These are phyloP conservation scores for Epirrhoe tristata DNA, from an alignment of 2,888 invertebrate genomes.

Conservation along the genomic window DNA sequence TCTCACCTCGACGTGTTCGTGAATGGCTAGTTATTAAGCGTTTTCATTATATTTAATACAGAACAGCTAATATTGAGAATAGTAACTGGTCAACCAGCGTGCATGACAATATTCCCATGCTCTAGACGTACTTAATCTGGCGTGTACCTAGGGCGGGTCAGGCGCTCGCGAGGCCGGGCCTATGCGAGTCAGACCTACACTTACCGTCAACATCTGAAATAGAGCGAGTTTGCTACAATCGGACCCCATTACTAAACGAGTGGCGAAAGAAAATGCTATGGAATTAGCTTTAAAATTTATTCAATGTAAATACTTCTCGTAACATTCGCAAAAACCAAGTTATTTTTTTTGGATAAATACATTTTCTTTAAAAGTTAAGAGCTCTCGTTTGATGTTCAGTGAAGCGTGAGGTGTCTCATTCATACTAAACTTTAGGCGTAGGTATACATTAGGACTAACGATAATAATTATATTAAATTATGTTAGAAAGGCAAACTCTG, in stretches of 20 bases:
- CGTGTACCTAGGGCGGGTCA: conserved; percentile 59
- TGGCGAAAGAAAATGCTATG: conserved; percentile 78
- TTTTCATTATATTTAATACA: conserved; percentile 40
- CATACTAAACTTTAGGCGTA: conserved; percentile 78
- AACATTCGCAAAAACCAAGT: conserved; percentile 75
- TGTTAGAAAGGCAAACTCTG: conserved; percentile 45
- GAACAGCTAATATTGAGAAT: conserved; percentile 48
- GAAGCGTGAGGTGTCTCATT: conserved; percentile 71
- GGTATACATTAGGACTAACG: conserved; percentile 40
- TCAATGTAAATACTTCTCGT: conserved; percentile 75
- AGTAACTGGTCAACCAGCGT: conserved; percentile 56
- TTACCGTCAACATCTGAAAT: conserved; percentile 86
- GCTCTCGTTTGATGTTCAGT: conserved; percentile 54
- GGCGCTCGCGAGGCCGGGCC: conserved; percentile 54
- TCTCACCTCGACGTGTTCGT: conserved; percentile 64
- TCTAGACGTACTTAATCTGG: conserved; percentile 52
- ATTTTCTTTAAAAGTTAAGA: conserved; percentile 51
- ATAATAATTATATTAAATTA: conserved; percentile 41
- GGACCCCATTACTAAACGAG: conserved; percentile 72
- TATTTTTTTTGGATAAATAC: conserved; percentile 51
- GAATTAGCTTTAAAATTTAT: conserved; percentile 81
- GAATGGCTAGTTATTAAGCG: conserved; percentile 56
- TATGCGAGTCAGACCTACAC: conserved; percentile 77
- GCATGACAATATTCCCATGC: conserved; percentile 59
- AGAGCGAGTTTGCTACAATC: conserved; percentile 76